phyloP scores from a whole-genome alignment of 2,113 vertebrate genomes.

The Calidris pugnax region DNA sequence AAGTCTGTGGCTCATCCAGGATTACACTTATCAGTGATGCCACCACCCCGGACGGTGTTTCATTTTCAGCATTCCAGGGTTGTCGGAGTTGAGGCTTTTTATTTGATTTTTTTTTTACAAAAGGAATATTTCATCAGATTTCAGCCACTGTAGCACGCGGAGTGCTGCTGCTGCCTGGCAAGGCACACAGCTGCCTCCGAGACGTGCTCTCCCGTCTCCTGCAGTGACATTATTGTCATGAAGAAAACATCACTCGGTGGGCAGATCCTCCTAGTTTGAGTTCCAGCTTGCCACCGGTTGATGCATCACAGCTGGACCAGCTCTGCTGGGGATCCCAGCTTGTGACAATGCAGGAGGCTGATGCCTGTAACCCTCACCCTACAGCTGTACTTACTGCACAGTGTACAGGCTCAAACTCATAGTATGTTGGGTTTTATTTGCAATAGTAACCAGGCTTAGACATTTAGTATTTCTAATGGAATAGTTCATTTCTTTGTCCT shows the following conservation, averaged over 20 bases:
- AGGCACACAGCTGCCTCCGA: neutral
- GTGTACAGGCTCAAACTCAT: neutral
- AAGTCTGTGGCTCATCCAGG: neutral
- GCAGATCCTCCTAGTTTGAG: neutral
- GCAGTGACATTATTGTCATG: neutral
- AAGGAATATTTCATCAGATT: neutral
- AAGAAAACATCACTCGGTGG: neutral
- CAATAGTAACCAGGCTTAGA: neutral
- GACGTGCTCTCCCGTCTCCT: neutral
- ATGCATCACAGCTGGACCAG: neutral
- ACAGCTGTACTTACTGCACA: neutral
- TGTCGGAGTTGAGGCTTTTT: neutral
- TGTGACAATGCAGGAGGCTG: neutral
- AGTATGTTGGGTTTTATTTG: neutral
- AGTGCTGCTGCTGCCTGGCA: neutral
- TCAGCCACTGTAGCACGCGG: neutral
- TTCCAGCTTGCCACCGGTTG: neutral
- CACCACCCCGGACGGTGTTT: neutral
- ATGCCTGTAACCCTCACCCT: neutral
- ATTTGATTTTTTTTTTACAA: slow-evolving; percentile 1
- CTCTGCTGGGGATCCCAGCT: neutral
- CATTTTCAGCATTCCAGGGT: neutral
- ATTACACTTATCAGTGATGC: neutral
- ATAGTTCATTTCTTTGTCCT: neutral
- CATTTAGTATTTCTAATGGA: neutral